Evolutionary conservation across 2,888 invertebrate genomes (phyloP), one percentile per base, ranked within the genome.

Genomic region (Orgyia antiqua): DNA sequence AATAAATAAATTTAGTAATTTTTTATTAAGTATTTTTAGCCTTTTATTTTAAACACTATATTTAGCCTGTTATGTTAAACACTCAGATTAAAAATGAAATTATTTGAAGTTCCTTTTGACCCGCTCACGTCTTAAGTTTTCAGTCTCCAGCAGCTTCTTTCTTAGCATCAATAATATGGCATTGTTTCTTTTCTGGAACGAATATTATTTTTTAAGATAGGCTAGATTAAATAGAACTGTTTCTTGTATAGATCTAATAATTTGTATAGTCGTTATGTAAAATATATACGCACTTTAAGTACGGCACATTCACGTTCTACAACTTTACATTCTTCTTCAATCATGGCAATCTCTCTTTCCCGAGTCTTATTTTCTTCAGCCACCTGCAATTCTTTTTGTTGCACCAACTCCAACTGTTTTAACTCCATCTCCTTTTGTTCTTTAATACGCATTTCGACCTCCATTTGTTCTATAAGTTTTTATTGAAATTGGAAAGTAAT

Each of bases 151-250:
- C 28, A 86, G 51, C 36, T 72, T 72, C n/a, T 75, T 68, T 32
- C 78, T 53, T 30, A 86, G 46, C 41, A 76, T 68, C 30, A 83
- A 50, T 77, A 80, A 76, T 33, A 84, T 75, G 2, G 84, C 84
- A 34, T 72, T 68, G 42, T 86, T 86, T 49, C 84, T 65, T 69
- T 84, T 86, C 86, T 86, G 67, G 24, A 68, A 68, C 32, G 6
- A 15, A 15, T 4, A 6, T 15, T 4, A 4, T 15, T 15, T 4
- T 15, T 15, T 15, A 15, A 15, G 6, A n/a, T n/a, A n/a, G n/a
- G n/a, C n/a, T n/a, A n/a, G n/a, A n/a, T n/a, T n/a, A n/a, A n/a
- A n/a, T n/a, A n/a, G n/a, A n/a, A n/a, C n/a, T n/a, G n/a, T n/a
- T n/a, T n/a, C n/a, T n/a, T n/a, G n/a, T n/a, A n/a, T n/a, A n/a